These are phyloP conservation scores for Prionailurus bengalensis DNA, from an alignment of 2,113 vertebrate species.

Conservation along the genomic window DNA sequence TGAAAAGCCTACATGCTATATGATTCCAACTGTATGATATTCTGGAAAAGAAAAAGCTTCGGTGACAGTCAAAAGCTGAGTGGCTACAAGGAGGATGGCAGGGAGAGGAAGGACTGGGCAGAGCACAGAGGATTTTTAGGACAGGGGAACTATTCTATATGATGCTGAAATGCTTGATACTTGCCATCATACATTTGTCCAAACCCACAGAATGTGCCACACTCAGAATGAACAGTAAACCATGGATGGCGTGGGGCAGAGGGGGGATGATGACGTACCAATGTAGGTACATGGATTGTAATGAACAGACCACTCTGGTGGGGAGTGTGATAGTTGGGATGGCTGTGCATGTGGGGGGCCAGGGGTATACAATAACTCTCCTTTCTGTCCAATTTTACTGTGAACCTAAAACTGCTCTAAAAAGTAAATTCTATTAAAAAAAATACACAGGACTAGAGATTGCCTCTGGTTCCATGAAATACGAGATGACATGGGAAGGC, in stretches of 20 bases:
- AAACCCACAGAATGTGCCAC: neutral
- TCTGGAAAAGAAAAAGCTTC: neutral
- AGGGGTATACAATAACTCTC: neutral
- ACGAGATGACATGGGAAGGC: neutral
- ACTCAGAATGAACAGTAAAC: neutral
- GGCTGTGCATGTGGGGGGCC: rapidly evolving
- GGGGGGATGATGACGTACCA: neutral
- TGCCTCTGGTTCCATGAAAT: neutral
- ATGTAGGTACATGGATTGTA: neutral
- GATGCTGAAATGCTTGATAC: neutral
- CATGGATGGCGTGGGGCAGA: rapidly evolving
- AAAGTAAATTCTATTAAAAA: neutral
- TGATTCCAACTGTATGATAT: neutral
- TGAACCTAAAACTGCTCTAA: neutral
- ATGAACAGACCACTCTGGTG: neutral
- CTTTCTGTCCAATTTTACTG: neutral
- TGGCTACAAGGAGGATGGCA: neutral
- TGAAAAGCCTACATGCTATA: neutral
- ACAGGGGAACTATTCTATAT: neutral
- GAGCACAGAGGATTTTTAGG: neutral
- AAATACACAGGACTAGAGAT: neutral
- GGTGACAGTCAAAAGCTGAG: neutral
- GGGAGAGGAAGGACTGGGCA: neutral
- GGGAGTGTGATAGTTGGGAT: neutral
- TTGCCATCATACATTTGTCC: neutral